Evolutionary conservation across 2,113 vertebrate species (phyloP), one percentile per base, ranked within the genome.

Genomic region (Okapia johnstoni): DNA sequence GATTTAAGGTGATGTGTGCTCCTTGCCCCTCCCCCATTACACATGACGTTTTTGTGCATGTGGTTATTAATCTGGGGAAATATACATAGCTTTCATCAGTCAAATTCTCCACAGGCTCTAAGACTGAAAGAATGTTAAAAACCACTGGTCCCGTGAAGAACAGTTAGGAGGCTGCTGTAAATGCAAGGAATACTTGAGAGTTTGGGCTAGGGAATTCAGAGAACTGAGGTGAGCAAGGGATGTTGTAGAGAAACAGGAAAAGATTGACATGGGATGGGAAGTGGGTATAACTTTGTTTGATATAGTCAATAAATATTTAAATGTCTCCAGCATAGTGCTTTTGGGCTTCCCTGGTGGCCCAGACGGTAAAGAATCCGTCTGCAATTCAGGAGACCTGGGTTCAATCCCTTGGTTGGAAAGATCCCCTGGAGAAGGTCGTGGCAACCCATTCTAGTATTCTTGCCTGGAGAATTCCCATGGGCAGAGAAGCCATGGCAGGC

Each of bases 41-140:
- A 46, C 10, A 57, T 2, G 36, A 57, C 63, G 63, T 52, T 92
- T 93, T 88, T 81, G 25, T 97, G 66, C 52, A 48, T 36, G 36
- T 92, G 43, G 48, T 61, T 85, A 5, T 93, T 86, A 93, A 60
- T 66, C 3, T 86, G 16, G 30, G 30, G 58, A 73, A 40, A 85
- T n/a, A 73, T 3, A n/a, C n/a, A 50, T 54, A 79, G 52, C 11
- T 85, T 93, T 84, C 55, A 23, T 21, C 46, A 85, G 33, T 90
- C 48, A 80, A 76, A 92, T 90, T 90, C 55, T 90, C n/a, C 19
- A 40, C 30, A 11, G 46, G 50, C n/a, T 58, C 30, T 83, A 61
- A 84, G n/a, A 60, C 19, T 93, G 40, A 88, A 93, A 91, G n/a
- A 79, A 79, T 16, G 40, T 93, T 88, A 77, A 83, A 95, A 93